A percentile compares a stretch with the other conserved stretches of the same genome.
Evolutionary conservation across 2,888 invertebrate genomes (phyloP).

Genomic region (Lacanobia oleracea): DNA sequence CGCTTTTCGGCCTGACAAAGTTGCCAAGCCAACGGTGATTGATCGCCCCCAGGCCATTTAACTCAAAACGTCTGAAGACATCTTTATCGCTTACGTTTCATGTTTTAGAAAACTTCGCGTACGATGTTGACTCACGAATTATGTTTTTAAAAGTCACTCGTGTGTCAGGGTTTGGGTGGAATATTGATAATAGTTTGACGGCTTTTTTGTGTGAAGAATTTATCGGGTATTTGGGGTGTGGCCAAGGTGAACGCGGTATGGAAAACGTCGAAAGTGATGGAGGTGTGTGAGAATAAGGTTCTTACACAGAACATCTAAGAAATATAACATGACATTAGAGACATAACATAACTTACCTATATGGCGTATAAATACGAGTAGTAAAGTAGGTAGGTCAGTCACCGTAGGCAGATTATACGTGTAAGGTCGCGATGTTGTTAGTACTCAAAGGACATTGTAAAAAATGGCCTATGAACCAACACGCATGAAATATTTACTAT

Average conservation of each 20-base stretch:
- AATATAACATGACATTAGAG: no score
- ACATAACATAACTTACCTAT: no score
- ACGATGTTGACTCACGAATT: slow-evolving; percentile 55
- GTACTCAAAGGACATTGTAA: no score
- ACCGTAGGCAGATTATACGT: no score
- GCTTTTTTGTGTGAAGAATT: neutral
- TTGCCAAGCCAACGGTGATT: slow-evolving; percentile 74
- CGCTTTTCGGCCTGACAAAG: slow-evolving; percentile 73
- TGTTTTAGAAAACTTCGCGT: slow-evolving; percentile 55
- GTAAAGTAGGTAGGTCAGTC: no score
- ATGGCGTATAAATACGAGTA: no score
- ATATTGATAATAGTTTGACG: slow-evolving; percentile 11
- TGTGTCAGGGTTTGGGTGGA: slow-evolving; percentile 33
- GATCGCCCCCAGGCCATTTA: slow-evolving; percentile 72
- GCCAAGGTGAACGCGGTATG: neutral
- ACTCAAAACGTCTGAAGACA: slow-evolving; percentile 63
- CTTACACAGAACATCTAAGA: no score
- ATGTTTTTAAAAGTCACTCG: slow-evolving; percentile 62
- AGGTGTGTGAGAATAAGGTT: no score
- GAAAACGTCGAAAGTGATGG: no score
- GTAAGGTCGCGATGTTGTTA: no score
- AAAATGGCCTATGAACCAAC: no score
- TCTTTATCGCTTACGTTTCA: slow-evolving; percentile 67
- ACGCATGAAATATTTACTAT: no score
- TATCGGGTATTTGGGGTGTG: neutral